Base-by-base conservation (phyloP, 1,140 invertebrate species). In the Ditylenchus dipsaci region DNA sequence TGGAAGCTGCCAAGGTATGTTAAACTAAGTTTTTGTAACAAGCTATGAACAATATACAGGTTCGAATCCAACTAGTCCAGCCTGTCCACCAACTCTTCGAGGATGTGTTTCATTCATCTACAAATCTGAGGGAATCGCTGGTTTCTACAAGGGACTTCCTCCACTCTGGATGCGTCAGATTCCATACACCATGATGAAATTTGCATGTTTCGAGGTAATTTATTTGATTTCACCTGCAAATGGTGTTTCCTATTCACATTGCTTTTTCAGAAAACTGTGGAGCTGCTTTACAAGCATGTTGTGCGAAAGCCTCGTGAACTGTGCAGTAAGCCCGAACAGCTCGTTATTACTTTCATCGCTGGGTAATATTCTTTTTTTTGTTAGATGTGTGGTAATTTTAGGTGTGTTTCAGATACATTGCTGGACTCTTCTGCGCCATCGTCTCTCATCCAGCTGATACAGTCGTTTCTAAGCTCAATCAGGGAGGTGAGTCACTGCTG, bases 161-260 rank as follows among this genome's bases (percentile, higher is more conserved):
- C 96, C 96, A 27, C 87, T 99, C 42, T 99, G 95, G 96, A 89
- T 91, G 84, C 85, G 75, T 21, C 96, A 99, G 87, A 99, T 99
- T 84, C 96, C 96, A 1, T 99, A 99, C 88, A 99, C 96, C 63
- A 99, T 99, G 96, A 98, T 99, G 95, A 99, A 99, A 86, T 99
- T 99, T 85, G 94, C 95, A 69, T 98, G 95, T 86, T 99, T 99
- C 86, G 96, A 99, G 49, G 49, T 53, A 7, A 3, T 53, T 53
- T 7, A 7, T 53, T 21, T 21, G 49, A 38, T 5, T n/a, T n/a
- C n/a, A 38, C 33, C 11, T 5, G 11, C 3, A 38, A 38, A 11
- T 38, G 33, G 3, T 11, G 33, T 38, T 38, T 38, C 3, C 3
- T 53, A 11, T 45, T n/a, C 11, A 45, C 43, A 53, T 7, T 53